Evolutionary conservation across 1,140 invertebrate genomes (phyloP), one percentile per base, ranked within the genome.

Genomic region (Aethina tumida): DNA sequence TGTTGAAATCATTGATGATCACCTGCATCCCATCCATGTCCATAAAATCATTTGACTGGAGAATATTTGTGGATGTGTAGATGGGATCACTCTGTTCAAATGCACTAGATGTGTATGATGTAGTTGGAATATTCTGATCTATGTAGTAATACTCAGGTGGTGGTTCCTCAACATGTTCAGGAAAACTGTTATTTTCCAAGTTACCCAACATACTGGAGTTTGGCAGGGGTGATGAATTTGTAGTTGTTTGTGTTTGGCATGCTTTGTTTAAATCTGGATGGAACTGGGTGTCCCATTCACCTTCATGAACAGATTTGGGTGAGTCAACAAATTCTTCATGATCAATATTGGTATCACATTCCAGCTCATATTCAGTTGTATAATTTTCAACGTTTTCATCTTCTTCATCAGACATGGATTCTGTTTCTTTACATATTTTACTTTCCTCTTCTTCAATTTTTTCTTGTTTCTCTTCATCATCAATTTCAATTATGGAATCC

Each of bases 11-110:
- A 25, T 45, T 47, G 27, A 48, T 52, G 14, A 59, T 50, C 9
- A 60, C 39, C 17, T 50, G 51, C 44, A 58, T 53, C 4, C 45
- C 53, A 28, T 52, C 48, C 30, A 61, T 54, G 32, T 59, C 57
- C n/a, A 58, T 16, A 8, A 48, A 45, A 29, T 57, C 52, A 12
- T 35, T 43, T 19, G 49, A 41, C 26, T 51, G 53, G 12, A 57
- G 41, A 16, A 55, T 51, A 34, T 51, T 53, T 8, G 47, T 37
- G 22, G 45, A 47, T 5, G 45, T 55, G 18, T 55, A 52, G 39
- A 55, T 52, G 1, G 50, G 50, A 30, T 50, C 39, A 1, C 43
- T 25, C 38, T 53, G 19, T n/a, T 39, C 39, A 19, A 34, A 32
- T 32, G 27, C 10, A 29, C 12, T 16, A 5, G 6, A 16, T 16